Base-by-base conservation (phyloP, 2,888 invertebrate species). In the Ceriagrion tenellum region DNA sequence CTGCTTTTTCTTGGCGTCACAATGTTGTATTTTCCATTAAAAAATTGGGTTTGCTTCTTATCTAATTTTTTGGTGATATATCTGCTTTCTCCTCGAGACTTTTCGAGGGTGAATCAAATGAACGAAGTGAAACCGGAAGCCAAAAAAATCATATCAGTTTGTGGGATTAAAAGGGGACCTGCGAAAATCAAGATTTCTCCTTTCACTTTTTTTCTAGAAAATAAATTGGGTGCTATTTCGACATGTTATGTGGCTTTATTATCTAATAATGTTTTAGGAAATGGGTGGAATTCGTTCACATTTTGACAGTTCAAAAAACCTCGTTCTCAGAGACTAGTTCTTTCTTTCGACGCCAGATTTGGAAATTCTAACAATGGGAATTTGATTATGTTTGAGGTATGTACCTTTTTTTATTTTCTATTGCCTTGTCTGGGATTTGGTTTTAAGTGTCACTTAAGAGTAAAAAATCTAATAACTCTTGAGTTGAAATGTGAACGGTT, bases 111-210 rank as follows among this genome's bases (percentile, higher is more conserved):
- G 81, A 35, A 35, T 81, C 10, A 18, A 16, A 35, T 35, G 35
- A 81, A 81, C 81, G 81, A 35, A 81, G 81, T 81, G 81, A 81
- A 81, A 81, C 30, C 35, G 13, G 35, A 30, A 81, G 35, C 35
- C 30, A 81, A 81, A 81, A 47, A 69, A 81, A 81, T 81, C 35
- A 35, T 81, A 81, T 81, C 81, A 81, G 81, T 35, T 81, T 35
- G 30, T 81, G 81, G 81, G 13, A 18, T 81, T 81, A n/a, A 69
- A 69, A n/a, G 81, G 26, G 30, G 16, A 81, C 0, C 81, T 35
- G 30, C 35, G 30, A 26, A 81, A 81, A 35, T 23, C n/a, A 4
- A 35, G 81, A 35, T 81, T 81, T 81, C 81, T 81, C 81, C 35
- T 81, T n/a, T 30, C 35, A 35, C 30, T 81, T 81, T 35, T 81